A percentile compares a stretch with the other conserved stretches of the same genome.
phyloP scores from a whole-genome alignment of 2,113 vertebrate genomes.

The Pteronura brasiliensis region DNA sequence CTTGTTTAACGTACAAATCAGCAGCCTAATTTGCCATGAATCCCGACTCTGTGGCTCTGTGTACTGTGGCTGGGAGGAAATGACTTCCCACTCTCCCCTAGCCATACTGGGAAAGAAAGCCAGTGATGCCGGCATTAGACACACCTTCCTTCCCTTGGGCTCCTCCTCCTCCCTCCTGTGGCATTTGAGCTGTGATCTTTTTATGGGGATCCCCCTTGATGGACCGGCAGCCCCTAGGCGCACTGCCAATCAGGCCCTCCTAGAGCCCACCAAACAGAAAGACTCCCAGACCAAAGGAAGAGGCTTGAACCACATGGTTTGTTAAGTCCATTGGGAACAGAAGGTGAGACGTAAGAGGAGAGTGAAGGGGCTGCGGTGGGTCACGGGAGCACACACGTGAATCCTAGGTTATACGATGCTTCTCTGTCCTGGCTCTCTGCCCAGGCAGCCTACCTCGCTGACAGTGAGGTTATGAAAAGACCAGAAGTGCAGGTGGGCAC shows the following conservation, averaged over 20 bases:
- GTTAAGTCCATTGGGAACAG: too few relatives aligned
- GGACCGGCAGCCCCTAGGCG: rapidly evolving
- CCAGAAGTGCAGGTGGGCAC: background rate
- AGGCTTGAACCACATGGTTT: rapidly evolving
- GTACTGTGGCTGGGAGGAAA: background rate
- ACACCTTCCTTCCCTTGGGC: background rate
- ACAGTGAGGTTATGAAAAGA: background rate
- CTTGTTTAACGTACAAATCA: conserved; percentile 65
- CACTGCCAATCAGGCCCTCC: too few relatives aligned
- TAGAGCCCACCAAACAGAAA: background rate
- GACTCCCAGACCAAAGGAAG: background rate
- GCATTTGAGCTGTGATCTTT: background rate
- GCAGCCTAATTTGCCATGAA: conserved; percentile 62
- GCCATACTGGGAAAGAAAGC: background rate
- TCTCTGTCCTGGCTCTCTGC: background rate
- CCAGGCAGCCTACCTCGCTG: background rate
- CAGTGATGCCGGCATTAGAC: rapidly evolving
- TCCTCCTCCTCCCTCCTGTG: background rate
- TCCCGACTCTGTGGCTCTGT: conserved; percentile 38
- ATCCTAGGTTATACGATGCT: background rate
- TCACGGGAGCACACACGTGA: rapidly evolving
- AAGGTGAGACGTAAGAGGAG: background rate
- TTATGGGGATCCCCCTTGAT: background rate
- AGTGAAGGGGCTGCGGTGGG: rapidly evolving
- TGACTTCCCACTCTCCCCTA: background rate